These are phyloP conservation scores for Pyrgus malvae DNA, from an alignment of 2,888 invertebrate species.

Conservation along the genomic window DNA sequence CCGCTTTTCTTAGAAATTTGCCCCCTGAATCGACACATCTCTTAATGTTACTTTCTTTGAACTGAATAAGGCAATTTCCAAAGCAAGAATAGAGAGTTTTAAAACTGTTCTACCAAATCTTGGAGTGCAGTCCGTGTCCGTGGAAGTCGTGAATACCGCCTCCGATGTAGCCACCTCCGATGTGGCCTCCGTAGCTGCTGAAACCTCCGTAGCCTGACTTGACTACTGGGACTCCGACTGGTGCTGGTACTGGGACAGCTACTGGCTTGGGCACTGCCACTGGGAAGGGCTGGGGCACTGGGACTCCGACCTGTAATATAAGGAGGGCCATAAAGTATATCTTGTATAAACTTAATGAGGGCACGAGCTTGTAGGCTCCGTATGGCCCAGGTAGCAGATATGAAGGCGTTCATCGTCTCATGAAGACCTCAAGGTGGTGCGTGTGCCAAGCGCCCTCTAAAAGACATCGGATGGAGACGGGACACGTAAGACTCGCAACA, in stretches of 20 bases:
- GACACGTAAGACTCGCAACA: too few species aligned
- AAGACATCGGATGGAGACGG: too few species aligned
- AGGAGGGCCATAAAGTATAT: too few species aligned
- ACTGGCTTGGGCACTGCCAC: conserved; percentile 69
- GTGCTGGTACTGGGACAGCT: conserved; percentile 65
- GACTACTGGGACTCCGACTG: conserved; percentile 56
- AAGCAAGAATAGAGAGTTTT: conserved; percentile 39
- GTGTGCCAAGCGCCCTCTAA: too few species aligned
- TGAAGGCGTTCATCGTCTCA: too few species aligned
- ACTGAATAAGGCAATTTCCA: background rate
- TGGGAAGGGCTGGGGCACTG: conserved; percentile 73
- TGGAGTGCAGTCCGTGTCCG: conserved; percentile 42
- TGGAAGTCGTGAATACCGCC: conserved; percentile 39
- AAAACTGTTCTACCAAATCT: conserved; percentile 52
- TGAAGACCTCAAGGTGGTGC: too few species aligned
- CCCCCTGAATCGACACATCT: too few species aligned
- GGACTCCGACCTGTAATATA: conserved; percentile 70
- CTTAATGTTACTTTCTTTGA: too few species aligned
- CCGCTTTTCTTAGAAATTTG: too few species aligned
- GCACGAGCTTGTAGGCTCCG: too few species aligned
- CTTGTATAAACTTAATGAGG: too few species aligned
- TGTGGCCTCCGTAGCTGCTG: conserved; percentile 38
- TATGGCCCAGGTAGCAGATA: too few species aligned
- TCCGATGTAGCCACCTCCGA: conserved; percentile 37
- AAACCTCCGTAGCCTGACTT: conserved; percentile 45